A percentile compares a stretch with the other conserved stretches of the same genome.
These are phyloP conservation scores for Pantherophis vulpinus DNA, from an alignment of 2,797 vertebrate species.

Conservation along the genomic window DNA sequence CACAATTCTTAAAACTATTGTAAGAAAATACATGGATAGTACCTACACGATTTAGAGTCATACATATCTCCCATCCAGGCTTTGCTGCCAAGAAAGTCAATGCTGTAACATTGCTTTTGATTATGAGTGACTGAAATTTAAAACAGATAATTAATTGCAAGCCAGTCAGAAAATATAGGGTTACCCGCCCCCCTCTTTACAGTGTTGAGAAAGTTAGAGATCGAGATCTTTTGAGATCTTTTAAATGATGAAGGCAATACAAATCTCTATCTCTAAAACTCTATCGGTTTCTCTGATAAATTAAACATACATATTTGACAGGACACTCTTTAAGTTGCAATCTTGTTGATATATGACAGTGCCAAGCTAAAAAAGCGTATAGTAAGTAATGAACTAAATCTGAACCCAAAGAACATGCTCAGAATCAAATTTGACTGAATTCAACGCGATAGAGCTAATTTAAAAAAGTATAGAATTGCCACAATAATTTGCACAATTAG, in stretches of 20 bases:
- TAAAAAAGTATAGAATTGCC: not conserved
- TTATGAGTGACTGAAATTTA: conserved; percentile 69
- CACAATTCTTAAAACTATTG: not conserved
- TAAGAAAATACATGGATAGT: not conserved
- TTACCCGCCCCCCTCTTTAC: not conserved
- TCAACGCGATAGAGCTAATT: not conserved
- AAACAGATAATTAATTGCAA: conserved; percentile 5
- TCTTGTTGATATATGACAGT: not conserved
- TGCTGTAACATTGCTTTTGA: conserved; percentile 69
- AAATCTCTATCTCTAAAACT: conserved; percentile 46
- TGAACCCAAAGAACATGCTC: not conserved
- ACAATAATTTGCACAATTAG: not conserved
- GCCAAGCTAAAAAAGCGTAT: not conserved
- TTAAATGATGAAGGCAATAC: conserved; percentile 41
- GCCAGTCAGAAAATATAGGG: not conserved
- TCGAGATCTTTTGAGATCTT: not conserved
- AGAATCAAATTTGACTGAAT: not conserved
- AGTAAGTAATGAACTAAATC: not conserved
- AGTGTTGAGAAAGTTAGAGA: conserved; percentile 36
- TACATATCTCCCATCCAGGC: conserved; percentile 71
- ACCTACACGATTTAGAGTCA: conserved; percentile 61
- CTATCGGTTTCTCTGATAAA: conserved; percentile 29
- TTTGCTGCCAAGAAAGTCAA: conserved; percentile 68
- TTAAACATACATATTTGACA: not conserved
- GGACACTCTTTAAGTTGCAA: not conserved